Percentiles rank a stretch among this genome's conserved stretches.
These are phyloP conservation scores for Diaperis boleti DNA, from an alignment of 2,888 invertebrate species.

Conservation along the genomic window DNA sequence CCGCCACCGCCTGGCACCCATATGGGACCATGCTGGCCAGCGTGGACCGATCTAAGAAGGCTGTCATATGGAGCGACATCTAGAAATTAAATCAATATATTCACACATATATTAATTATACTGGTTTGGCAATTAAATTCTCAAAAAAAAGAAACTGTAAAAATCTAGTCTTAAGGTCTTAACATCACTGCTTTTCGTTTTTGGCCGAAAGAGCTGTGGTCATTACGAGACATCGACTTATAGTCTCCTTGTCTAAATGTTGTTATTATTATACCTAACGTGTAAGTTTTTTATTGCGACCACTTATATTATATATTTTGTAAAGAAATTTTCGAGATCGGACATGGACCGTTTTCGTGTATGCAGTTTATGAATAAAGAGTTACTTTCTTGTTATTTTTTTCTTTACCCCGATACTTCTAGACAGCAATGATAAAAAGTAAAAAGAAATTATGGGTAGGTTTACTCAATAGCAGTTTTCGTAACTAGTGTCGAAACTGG, in stretches of 20 bases:
- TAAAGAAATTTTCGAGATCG: constrained; percentile 15
- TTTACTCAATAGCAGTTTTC: too few relatives aligned
- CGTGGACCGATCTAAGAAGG: constrained; percentile 86
- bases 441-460: too few relatives aligned
- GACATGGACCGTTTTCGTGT: not conserved
- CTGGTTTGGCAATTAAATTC: constrained; percentile 10
- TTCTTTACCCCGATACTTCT: too few relatives aligned
- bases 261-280: constrained; percentile 15
- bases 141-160: constrained; percentile 4
- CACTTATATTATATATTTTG: constrained; percentile 36
- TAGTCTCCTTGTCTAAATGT: constrained; percentile 12
- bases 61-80: constrained; percentile 82
- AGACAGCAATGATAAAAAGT: too few relatives aligned
- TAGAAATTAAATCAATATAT: too few relatives aligned
- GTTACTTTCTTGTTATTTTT: constrained; percentile 26
- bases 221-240: not conserved
- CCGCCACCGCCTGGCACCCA: constrained; percentile 91
- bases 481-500: too few relatives aligned
- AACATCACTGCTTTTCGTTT: constrained; percentile 26
- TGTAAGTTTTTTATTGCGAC: constrained; percentile 34
- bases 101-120: too few relatives aligned
- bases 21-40: constrained; percentile 84
- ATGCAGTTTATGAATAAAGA: constrained; percentile 22
- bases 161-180: constrained; percentile 30
- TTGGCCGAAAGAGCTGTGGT: not conserved